These are phyloP conservation scores for Antechinus stuartii DNA, from an alignment of 2,113 vertebrate species.

Conservation along the genomic window DNA sequence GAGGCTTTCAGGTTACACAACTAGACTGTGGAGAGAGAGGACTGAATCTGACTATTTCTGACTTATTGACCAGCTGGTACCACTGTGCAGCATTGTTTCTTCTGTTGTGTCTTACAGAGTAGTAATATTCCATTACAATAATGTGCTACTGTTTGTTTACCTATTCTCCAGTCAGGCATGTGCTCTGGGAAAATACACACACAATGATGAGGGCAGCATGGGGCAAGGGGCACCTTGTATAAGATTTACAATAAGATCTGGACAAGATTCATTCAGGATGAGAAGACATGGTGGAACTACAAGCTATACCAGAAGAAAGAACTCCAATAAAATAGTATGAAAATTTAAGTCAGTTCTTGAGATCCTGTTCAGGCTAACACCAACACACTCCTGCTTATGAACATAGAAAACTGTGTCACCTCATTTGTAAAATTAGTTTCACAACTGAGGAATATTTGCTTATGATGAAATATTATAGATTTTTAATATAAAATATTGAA, in stretches of 20 bases:
- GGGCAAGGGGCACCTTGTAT: background rate
- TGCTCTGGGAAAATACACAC: no score
- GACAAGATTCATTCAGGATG: background rate
- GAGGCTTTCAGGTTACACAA: no score
- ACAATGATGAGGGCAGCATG: background rate
- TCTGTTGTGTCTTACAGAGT: no score
- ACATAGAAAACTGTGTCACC: background rate
- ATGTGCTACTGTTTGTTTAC: no score
- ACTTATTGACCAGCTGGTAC: no score
- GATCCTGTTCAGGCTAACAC: background rate
- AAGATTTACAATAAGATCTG: background rate
- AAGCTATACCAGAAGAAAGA: background rate
- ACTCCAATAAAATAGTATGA: background rate
- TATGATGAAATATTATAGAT: constrained; percentile 23
- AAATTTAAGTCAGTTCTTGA: background rate
- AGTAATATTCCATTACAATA: no score
- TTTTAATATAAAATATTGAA: background rate
- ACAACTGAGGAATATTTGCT: background rate
- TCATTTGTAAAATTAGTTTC: background rate
- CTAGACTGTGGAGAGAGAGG: no score
- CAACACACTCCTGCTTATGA: background rate
- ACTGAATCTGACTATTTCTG: no score
- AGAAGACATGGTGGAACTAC: background rate
- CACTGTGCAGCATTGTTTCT: no score
- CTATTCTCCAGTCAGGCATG: no score